Base-by-base conservation (phyloP, 2,113 vertebrate species). In the Bungarus multicinctus region DNA sequence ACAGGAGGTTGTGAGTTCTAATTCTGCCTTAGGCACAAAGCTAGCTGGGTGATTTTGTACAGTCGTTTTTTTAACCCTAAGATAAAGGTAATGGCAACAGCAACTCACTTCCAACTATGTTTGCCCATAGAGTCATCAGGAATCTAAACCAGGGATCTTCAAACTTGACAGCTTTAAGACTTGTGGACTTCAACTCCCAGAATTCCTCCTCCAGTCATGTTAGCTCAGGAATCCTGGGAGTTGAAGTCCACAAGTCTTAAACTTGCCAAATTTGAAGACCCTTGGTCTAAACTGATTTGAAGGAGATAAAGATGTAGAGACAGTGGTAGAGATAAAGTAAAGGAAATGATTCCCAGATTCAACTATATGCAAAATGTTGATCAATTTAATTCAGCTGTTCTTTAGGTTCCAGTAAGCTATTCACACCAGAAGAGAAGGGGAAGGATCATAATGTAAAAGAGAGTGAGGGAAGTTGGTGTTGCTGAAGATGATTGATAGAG, bases 301-400 rank as follows among this genome's bases (percentile, higher is more conserved):
- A 39, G 34, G 74, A 43, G 74, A 39, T 81, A 39, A 39, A 20
- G n/a, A 74, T 74, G 9, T 81, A 81, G n/a, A 74, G 14, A 18
- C 5, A 81, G 69, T 39, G 5, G 69, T 74, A 34, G 69, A 39
- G 12, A 43, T 81, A 81, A 39, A 81, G 34, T 22, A 43, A 81
- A 6, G 34, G 74, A 43, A 81, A 81, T 81, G 34, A 81, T 34
- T 39, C 74, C 74, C 74, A 85, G 94, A 96, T 97, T 95, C 93
- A 86, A 90, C 85, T 91, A 60, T 92, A 93, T 91, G 93, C 85
- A 91, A 94, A 87, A n/a, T 93, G 89, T 27, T 95, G 90, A 95
- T 94, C 96, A 93, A 60, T 64, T 88, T 95, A 94, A 96, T 94
- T 95, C 91, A 93, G 64, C 54, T 52, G 45, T 90, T 92, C 14